Conservation (phyloP, 2,888 invertebrate species). For the Lacanobia wlatinum region DNA sequence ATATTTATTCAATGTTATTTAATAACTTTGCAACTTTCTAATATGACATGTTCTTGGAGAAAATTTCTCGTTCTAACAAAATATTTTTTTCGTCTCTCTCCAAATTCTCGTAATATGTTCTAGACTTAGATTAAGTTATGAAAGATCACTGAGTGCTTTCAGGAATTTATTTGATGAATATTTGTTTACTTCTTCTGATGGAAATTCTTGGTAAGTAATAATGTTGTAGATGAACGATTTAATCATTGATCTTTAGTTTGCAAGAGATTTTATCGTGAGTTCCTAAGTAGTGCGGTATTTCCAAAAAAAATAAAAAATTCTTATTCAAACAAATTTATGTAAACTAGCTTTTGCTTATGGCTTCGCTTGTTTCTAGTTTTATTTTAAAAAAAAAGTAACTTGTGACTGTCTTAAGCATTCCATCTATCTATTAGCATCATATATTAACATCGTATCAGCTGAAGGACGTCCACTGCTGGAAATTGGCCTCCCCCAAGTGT, state of each 20-base stretch:
- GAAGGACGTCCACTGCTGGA: no score
- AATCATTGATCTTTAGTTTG: neutral
- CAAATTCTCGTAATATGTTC: conserved; percentile 34
- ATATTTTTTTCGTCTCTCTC: conserved; percentile 32
- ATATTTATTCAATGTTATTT: conserved; percentile 72
- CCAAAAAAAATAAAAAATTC: no score
- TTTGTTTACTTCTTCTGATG: conserved; percentile 27
- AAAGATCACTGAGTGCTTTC: conserved; percentile 34
- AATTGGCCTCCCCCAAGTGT: no score
- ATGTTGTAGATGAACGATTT: neutral
- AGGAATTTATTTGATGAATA: conserved; percentile 32
- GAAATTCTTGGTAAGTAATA: conserved; percentile 14
- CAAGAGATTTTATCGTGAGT: neutral
- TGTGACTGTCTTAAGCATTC: no score
- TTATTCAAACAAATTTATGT: no score
- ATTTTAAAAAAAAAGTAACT: no score
- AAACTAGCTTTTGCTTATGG: no score
- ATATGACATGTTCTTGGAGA: conserved; percentile 55
- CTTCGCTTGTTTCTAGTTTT: no score
- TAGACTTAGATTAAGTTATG: conserved; percentile 50
- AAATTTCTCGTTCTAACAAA: conserved; percentile 38
- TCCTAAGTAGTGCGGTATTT: no score
- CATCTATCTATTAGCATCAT: no score
- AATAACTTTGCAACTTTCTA: conserved; percentile 72
- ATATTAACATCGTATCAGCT: no score